Evolutionary conservation across 2,113 vertebrate species (phyloP), one percentile per base, ranked within the genome.

Genomic region (Sula dactylatra): DNA sequence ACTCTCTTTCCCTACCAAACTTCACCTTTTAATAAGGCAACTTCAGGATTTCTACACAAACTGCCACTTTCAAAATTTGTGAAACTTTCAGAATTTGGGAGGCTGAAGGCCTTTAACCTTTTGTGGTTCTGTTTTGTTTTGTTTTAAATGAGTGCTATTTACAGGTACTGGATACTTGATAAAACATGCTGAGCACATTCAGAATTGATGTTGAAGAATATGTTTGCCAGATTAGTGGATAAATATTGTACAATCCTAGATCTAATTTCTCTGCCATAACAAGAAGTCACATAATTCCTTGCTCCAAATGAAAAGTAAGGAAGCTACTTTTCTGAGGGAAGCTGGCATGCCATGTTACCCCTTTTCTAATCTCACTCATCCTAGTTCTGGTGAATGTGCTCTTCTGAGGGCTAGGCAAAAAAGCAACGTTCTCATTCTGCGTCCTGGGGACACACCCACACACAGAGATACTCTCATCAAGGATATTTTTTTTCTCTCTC

Each of bases 401-500:
- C 56, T 71, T 82, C 61, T 0, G 4, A 67, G 67, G 82, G 70
- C 66, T 29, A 27, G 9, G 16, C 38, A 49, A 69, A 84, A 88
- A 47, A 16, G 2, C n/a, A 59, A 16, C 1, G 0, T 52, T 76
- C 58, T 86, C 44, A 44, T 40, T 86, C 27, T 4, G 2, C 2
- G 1, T 64, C 38, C n/a, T 86, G 64, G 29, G 61, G n/a, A 52
- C 13, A 40, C 59, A 47, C 50, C 55, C 77, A 84, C 86, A 58
- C 80, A 66, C 10, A 55, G 32, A 87, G 65, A 87, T 82, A 21
- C 11, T 91, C 42, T 87, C 86, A 82, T 93, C 38, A 52, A 67
- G 52, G 49, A 87, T 91, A 71, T 84, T 84, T 95, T 92, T 47
- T 64, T 94, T 72, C 50, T 95, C 34, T 89, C 69, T 89, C 65